phyloP scores from a whole-genome alignment of 2,113 vertebrate genomes.

The Paedocypris sp. region DNA sequence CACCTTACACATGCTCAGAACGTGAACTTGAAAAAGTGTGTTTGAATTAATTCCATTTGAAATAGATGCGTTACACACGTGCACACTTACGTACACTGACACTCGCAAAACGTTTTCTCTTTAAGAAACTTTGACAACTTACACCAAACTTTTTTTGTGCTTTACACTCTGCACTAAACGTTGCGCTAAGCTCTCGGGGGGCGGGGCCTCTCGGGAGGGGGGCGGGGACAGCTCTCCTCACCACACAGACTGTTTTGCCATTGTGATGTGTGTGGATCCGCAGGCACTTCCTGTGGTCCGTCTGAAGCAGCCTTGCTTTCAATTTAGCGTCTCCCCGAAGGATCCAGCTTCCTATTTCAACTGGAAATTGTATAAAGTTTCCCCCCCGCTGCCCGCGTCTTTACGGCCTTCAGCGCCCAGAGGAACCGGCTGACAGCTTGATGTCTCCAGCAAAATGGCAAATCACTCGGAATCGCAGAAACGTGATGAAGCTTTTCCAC shows the following conservation, averaged over 20 bases:
- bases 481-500: constrained; percentile 14
- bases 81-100: no score
- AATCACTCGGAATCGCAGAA: constrained; percentile 52
- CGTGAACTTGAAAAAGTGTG: no score
- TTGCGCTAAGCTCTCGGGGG: constrained; percentile 76
- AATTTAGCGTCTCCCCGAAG: constrained; percentile 92
- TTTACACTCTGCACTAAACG: no score
- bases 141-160: no score
- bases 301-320: constrained; percentile 95
- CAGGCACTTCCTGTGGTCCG: constrained; percentile 97
- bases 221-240: no score
- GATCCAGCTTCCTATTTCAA: constrained; percentile 75
- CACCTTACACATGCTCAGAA: no score
- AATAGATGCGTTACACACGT: no score
- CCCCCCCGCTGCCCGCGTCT: constrained; percentile 38
- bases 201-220: no score
- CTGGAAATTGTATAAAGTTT: constrained; percentile 68
- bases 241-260: constrained; percentile 97
- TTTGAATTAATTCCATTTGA: no score
- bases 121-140: no score
- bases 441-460: constrained; percentile 65
- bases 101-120: no score
- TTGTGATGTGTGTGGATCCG: constrained; percentile 85
- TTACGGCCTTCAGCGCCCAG: constrained; percentile 51
- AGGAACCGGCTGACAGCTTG: constrained; percentile 67